phyloP scores from a whole-genome alignment of 2,113 vertebrate species.

The Dendropsophus ebraccatus region DNA sequence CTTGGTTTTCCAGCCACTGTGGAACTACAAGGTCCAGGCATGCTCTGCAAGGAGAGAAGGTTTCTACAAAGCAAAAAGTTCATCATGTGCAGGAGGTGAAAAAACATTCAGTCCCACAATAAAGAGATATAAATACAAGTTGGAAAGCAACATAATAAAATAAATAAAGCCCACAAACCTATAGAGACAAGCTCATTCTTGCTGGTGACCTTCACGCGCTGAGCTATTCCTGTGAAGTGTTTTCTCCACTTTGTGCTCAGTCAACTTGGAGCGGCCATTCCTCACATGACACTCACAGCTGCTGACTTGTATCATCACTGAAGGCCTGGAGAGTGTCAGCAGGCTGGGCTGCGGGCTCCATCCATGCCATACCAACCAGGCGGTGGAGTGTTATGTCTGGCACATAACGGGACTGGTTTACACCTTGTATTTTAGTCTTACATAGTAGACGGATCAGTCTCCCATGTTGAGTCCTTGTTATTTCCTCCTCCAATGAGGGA shows the following conservation, averaged over 20 bases:
- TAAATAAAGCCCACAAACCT: conserved; percentile 2
- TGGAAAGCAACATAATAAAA: background rate
- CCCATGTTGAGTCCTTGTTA: background rate
- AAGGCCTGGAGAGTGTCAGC: background rate
- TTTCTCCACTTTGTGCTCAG: conserved; percentile 4
- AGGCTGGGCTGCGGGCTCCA: background rate
- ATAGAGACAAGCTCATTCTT: background rate
- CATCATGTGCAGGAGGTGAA: background rate
- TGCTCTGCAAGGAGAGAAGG: background rate
- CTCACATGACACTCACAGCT: conserved; percentile 53
- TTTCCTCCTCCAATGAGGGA: background rate
- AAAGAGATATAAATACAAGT: background rate
- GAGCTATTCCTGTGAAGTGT: conserved; percentile 18
- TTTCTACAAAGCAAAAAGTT: background rate
- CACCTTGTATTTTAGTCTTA: background rate
- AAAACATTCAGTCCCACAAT: background rate
- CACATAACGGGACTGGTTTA: background rate
- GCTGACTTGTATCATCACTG: conserved; percentile 37
- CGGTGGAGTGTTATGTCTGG: background rate
- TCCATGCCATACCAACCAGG: background rate
- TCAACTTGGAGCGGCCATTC: conserved; percentile 14
- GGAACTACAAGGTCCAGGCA: background rate
- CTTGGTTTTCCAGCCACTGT: background rate
- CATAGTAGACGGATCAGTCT: background rate
- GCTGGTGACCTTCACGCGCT: conserved; percentile 24